Evolutionary conservation across 2,797 vertebrate species (phyloP).

Genomic region (Varecia variegata): DNA sequence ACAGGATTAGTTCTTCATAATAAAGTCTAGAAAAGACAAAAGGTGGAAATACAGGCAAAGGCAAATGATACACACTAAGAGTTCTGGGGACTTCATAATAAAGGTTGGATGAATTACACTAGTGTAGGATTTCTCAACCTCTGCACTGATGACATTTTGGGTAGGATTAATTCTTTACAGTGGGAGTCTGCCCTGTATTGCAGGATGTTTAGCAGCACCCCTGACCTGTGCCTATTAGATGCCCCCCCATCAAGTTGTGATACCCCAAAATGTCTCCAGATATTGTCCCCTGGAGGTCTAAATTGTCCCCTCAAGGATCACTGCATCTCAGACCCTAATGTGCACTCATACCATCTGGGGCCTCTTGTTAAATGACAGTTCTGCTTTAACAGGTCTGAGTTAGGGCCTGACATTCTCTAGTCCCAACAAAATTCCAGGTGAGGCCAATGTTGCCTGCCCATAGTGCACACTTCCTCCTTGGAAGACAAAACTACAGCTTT

Average conservation of each 20-base stretch:
- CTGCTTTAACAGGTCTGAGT: neutral
- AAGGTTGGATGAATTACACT: neutral
- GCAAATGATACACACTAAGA: neutral
- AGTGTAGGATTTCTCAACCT: neutral
- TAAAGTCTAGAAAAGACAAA: neutral
- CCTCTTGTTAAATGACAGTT: neutral
- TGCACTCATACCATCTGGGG: neutral
- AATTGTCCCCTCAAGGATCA: neutral
- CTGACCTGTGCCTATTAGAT: neutral
- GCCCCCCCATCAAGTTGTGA: neutral
- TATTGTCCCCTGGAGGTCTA: neutral
- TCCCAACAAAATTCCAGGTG: neutral
- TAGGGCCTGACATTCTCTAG: neutral
- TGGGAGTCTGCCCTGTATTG: neutral
- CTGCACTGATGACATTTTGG: neutral
- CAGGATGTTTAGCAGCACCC: neutral
- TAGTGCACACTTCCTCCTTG: neutral
- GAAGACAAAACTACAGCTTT: neutral
- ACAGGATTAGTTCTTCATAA: neutral
- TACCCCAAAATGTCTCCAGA: neutral
- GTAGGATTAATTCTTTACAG: neutral
- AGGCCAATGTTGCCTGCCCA: neutral
- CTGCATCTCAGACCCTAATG: neutral
- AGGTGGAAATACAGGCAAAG: neutral
- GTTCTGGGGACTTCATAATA: neutral